A percentile compares a stretch with the other conserved stretches of the same genome.
Conservation (phyloP, 2,113 vertebrate genomes). For the Lanius ludovicianus region DNA sequence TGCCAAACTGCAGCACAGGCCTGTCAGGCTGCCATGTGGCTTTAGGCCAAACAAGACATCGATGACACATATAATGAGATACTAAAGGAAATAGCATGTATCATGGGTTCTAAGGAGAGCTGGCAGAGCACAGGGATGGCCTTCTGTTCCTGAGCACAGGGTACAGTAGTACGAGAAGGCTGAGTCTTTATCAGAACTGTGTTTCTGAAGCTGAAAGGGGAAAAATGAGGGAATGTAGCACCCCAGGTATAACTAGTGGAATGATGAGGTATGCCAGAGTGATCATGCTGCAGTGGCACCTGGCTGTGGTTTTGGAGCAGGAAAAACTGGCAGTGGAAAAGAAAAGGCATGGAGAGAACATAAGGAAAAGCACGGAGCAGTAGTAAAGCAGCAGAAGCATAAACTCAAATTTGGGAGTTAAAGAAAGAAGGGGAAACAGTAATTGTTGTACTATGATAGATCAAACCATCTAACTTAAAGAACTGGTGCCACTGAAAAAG, state of each 20-base stretch:
- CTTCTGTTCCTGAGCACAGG: not conserved
- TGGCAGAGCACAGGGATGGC: slow-evolving; percentile 38
- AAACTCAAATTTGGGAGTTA: not conserved
- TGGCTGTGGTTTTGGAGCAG: not conserved
- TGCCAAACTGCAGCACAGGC: slow-evolving; percentile 62
- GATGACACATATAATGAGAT: slow-evolving; percentile 61
- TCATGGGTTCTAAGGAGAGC: slow-evolving; percentile 58
- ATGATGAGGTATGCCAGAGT: not conserved
- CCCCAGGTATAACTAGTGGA: slow-evolving; percentile 6
- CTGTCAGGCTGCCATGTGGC: slow-evolving; percentile 68
- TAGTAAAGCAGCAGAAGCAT: not conserved
- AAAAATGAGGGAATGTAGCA: not conserved
- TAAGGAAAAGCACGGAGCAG: not conserved
- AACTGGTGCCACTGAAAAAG: not conserved
- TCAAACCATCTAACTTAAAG: not conserved
- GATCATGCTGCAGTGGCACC: not conserved
- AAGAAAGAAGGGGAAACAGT: not conserved
- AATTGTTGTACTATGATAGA: not conserved
- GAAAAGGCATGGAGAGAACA: not conserved
- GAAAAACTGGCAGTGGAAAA: not conserved
- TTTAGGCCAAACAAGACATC: slow-evolving; percentile 69
- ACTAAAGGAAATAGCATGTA: slow-evolving; percentile 60
- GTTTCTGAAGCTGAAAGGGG: not conserved
- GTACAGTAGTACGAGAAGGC: not conserved
- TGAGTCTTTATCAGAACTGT: not conserved